A percentile compares a stretch with the other conserved stretches of the same genome.
Evolutionary conservation across 2,888 invertebrate genomes (phyloP).

Genomic region (Eupithecia dodoneata): DNA sequence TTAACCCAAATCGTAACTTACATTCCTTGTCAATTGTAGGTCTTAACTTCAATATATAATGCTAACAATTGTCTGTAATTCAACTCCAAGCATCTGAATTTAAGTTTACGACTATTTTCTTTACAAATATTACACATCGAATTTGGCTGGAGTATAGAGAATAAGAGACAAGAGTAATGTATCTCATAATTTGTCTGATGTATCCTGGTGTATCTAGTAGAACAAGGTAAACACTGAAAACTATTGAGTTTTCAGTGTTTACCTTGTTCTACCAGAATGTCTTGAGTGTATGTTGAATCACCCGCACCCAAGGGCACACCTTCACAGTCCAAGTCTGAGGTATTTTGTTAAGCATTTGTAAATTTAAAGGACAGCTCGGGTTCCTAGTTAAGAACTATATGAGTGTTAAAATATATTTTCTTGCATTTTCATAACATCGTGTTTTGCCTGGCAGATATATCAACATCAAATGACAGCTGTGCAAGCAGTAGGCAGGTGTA

Average conservation of each 20-base stretch:
- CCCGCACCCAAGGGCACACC: background rate
- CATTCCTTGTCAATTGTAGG: background rate
- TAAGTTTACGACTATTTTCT: too few species aligned
- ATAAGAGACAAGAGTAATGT: background rate
- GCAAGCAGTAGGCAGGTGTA: conserved; percentile 94
- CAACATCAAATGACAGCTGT: conserved; percentile 97
- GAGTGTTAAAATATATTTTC: background rate
- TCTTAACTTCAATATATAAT: background rate
- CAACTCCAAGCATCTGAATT: too few species aligned
- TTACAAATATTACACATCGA: too few species aligned
- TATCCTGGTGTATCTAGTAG: background rate
- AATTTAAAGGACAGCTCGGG: background rate
- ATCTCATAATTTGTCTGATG: background rate
- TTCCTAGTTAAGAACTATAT: background rate
- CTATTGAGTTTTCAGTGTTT: background rate
- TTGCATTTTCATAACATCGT: conserved; percentile 4
- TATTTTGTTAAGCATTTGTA: background rate
- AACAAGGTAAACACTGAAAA: too few species aligned
- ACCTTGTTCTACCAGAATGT: background rate
- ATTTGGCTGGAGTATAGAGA: background rate
- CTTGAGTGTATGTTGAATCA: background rate
- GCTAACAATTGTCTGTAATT: too few species aligned
- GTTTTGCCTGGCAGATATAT: conserved; percentile 87
- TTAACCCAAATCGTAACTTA: background rate
- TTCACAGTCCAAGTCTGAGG: background rate